Evolutionary conservation across 1,140 invertebrate genomes (phyloP).

Genomic region (Frieseomelitta varia): DNA sequence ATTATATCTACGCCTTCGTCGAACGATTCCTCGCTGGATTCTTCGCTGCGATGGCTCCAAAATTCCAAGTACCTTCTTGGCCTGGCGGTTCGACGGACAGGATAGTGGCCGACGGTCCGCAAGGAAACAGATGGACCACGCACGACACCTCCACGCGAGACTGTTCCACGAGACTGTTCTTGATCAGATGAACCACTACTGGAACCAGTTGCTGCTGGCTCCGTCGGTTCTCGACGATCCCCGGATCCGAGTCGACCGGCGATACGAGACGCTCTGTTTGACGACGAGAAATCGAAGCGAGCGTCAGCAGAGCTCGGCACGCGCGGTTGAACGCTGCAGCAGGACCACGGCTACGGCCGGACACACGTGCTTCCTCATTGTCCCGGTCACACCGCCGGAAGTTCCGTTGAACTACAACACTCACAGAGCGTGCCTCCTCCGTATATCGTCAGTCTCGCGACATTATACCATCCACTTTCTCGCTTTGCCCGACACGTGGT

Average conservation of each 20-base stretch:
- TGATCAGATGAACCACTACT: too few species aligned
- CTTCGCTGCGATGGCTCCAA: too few species aligned
- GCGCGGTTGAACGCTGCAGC: slow-evolving; percentile 18
- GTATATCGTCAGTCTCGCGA: slow-evolving; percentile 44
- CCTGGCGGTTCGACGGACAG: too few species aligned
- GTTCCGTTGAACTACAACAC: slow-evolving; percentile 12
- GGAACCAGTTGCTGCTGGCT: not conserved
- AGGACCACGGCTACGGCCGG: slow-evolving; percentile 47
- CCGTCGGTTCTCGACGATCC: slow-evolving; percentile 39
- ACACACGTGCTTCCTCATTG: slow-evolving; percentile 58
- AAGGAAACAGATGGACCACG: too few species aligned
- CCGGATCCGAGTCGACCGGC: slow-evolving; percentile 38
- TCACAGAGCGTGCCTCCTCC: slow-evolving; percentile 3
- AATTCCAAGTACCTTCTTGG: too few species aligned
- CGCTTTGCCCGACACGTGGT: slow-evolving; percentile 1
- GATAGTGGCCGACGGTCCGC: not conserved
- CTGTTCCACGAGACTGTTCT: not conserved
- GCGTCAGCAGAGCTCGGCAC: slow-evolving; percentile 54
- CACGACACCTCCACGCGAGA: too few species aligned
- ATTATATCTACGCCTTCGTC: not conserved
- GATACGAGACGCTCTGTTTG: slow-evolving; percentile 25
- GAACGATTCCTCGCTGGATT: not conserved
- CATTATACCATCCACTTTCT: not conserved
- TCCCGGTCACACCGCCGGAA: slow-evolving; percentile 45
- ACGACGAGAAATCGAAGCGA: slow-evolving; percentile 34